Percentiles rank a stretch among this genome's conserved stretches.
phyloP scores from a whole-genome alignment of 2,888 invertebrate species.

The Graphium colonna region DNA sequence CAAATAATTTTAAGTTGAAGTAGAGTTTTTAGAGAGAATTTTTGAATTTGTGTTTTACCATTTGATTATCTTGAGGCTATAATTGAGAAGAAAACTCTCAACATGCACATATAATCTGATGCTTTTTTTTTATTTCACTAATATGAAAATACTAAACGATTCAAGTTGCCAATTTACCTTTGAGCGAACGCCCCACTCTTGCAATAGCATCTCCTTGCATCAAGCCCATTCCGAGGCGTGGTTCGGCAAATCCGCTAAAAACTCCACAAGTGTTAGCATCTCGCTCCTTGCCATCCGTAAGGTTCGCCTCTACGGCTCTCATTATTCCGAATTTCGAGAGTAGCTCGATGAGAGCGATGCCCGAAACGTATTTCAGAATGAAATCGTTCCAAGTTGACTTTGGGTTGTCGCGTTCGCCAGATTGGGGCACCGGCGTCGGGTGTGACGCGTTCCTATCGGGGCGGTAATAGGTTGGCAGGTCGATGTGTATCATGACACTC shows the following conservation, averaged over 20 bases:
- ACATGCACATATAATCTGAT: too few species aligned
- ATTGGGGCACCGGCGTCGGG: slow-evolving; percentile 16
- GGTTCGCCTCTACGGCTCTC: slow-evolving; percentile 24
- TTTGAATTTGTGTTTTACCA: too few species aligned
- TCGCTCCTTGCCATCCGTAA: slow-evolving; percentile 33
- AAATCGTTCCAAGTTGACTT: slow-evolving; percentile 31
- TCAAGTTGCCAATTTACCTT: slow-evolving; percentile 12
- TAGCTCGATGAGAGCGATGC: slow-evolving; percentile 29
- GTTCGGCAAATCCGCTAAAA: slow-evolving; percentile 32
- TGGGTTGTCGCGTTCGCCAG: slow-evolving; percentile 7
- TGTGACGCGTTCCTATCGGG: slow-evolving; percentile 25
- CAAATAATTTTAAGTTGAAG: too few species aligned
- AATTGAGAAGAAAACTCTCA: too few species aligned
- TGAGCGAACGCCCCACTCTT: slow-evolving; percentile 1
- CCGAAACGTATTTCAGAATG: slow-evolving; percentile 35
- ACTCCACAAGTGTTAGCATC: slow-evolving; percentile 35
- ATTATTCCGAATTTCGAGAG: slow-evolving; percentile 33
- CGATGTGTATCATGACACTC: slow-evolving; percentile 31
- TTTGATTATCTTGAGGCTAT: too few species aligned
- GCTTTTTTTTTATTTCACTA: too few species aligned
- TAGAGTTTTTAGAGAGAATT: too few species aligned
- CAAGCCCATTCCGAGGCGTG: slow-evolving; percentile 9
- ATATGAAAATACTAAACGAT: too few species aligned
- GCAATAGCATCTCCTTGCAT: background rate
- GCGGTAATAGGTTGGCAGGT: slow-evolving; percentile 37